Evolutionary conservation across 2,888 invertebrate genomes (phyloP).

Genomic region (Torymus aiolomorphi): DNA sequence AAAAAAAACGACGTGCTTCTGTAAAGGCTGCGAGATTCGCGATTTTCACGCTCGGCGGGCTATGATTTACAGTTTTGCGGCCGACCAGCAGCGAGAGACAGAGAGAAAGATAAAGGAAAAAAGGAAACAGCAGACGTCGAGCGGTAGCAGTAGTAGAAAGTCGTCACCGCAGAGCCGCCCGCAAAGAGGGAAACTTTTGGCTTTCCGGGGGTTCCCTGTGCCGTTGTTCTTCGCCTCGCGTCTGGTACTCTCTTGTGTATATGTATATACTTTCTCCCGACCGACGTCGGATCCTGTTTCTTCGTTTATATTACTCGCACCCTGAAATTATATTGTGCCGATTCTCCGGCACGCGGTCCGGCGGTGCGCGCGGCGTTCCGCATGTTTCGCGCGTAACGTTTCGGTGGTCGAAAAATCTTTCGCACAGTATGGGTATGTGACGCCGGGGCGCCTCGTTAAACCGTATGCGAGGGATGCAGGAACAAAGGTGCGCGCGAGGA

Average conservation of each 20-base stretch:
- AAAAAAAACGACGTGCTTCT: neutral
- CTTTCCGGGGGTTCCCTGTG: neutral
- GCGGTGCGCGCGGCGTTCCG: neutral
- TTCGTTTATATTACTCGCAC: neutral
- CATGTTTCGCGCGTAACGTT: neutral
- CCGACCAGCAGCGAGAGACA: slow-evolving; percentile 2
- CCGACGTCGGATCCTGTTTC: neutral
- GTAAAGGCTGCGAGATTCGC: neutral
- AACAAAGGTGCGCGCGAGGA: slow-evolving; percentile 19
- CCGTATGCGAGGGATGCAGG: slow-evolving; percentile 15
- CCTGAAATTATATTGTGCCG: neutral
- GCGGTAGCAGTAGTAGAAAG: neutral
- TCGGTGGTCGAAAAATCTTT: neutral
- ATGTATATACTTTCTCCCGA: too few relatives aligned
- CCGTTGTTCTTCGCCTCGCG: slow-evolving; percentile 10
- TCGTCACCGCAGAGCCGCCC: slow-evolving; percentile 21
- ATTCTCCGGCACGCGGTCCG: neutral
- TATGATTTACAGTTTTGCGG: slow-evolving; percentile 44
- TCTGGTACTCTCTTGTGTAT: neutral
- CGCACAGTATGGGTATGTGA: neutral
- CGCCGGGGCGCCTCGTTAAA: slow-evolving; percentile 7
- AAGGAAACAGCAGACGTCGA: neutral
- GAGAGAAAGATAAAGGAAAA: neutral
- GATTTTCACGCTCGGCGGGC: slow-evolving; percentile 20
- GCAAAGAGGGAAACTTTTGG: slow-evolving; percentile 11